A percentile compares a stretch with the other conserved stretches of the same genome.
Conservation (phyloP, 1,140 invertebrate genomes). For the Idris sp. region DNA sequence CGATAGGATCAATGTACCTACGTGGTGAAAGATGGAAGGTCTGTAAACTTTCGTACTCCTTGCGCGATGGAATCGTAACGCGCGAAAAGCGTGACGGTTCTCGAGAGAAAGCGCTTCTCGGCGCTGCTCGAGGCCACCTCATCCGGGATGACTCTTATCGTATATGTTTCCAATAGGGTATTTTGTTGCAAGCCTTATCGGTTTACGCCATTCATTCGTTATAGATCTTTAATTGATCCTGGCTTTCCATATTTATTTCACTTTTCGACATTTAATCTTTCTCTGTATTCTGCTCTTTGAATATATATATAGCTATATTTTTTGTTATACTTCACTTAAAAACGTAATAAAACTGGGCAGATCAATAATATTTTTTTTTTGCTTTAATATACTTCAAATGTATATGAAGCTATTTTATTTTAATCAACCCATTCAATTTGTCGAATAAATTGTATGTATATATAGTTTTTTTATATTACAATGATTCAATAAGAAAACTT, state of each 20-base stretch:
- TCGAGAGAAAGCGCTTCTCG: conserved; percentile 76
- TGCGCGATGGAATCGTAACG: conserved; percentile 73
- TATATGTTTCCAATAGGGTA: conserved; percentile 43
- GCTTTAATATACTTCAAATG: too few relatives aligned
- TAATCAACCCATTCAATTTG: too few relatives aligned
- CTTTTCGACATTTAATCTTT: neutral
- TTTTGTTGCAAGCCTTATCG: conserved; percentile 35
- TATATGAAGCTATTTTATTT: too few relatives aligned
- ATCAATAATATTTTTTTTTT: too few relatives aligned
- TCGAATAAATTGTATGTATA: too few relatives aligned
- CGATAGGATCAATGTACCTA: conserved; percentile 57
- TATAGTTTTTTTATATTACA: too few relatives aligned
- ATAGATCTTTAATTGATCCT: conserved; percentile 22
- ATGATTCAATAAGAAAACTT: too few relatives aligned
- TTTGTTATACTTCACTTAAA: too few relatives aligned
- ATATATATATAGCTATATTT: too few relatives aligned
- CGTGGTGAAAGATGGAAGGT: conserved; percentile 65
- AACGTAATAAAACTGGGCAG: too few relatives aligned
- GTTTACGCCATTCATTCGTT: conserved; percentile 29
- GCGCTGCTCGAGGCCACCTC: conserved; percentile 57
- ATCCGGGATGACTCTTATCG: conserved; percentile 65
- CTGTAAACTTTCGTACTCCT: conserved; percentile 72
- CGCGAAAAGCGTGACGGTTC: conserved; percentile 78
- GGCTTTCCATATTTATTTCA: conserved; percentile 7
- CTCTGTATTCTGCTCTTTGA: neutral